Percentiles rank a stretch among this genome's conserved stretches.
phyloP scores from a whole-genome alignment of 2,888 invertebrate genomes.

The Meta bourneti region DNA sequence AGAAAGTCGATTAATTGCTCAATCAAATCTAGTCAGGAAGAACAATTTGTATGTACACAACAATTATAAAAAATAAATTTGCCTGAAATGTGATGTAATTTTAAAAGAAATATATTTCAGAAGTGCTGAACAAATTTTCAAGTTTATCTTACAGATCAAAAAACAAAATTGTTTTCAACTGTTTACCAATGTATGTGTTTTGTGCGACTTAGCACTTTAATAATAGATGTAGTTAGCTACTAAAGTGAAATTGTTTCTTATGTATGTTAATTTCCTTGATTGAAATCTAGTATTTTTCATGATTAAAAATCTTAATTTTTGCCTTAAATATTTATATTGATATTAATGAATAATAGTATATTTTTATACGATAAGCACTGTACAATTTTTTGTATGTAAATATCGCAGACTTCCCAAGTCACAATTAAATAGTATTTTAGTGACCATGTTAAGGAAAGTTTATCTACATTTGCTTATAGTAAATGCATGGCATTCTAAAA shows the following conservation, averaged over 20 bases:
- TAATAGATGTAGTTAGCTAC: not conserved
- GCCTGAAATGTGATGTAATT: not conserved
- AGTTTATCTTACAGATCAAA: not conserved
- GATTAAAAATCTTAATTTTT: not conserved
- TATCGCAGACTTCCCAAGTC: not conserved
- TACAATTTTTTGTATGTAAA: conserved; percentile 25
- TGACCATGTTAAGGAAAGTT: not conserved
- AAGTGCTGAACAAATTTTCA: not conserved
- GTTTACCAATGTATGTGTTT: not conserved
- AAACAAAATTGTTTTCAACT: not conserved
- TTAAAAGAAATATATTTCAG: not conserved
- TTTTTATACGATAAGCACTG: conserved; percentile 12
- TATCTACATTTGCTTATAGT: not conserved
- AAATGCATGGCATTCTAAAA: too few species aligned
- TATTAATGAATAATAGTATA: not conserved
- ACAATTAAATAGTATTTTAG: not conserved
- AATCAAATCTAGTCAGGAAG: conserved; percentile 54
- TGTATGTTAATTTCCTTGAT: not conserved
- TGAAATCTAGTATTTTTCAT: not conserved
- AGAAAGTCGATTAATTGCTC: conserved; percentile 77
- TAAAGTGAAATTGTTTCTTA: not conserved
- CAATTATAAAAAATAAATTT: conserved; percentile 31
- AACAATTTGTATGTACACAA: conserved; percentile 30
- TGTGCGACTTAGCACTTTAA: not conserved
- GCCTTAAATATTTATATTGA: not conserved